Conservation (phyloP, 2,797 vertebrate genomes). For the Sciaenops ocellatus region DNA sequence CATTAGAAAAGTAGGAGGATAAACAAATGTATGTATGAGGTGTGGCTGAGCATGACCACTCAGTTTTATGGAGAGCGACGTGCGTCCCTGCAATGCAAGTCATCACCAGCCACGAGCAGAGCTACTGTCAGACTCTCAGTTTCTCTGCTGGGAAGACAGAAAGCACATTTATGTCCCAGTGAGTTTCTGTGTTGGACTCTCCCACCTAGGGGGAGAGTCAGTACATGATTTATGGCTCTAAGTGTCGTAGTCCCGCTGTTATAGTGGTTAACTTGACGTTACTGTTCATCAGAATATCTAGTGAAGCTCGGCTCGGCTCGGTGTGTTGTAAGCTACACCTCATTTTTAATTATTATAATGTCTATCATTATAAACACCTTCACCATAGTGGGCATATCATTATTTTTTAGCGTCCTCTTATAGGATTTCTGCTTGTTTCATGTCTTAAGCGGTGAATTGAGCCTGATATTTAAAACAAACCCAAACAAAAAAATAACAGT, state of each 20-base stretch:
- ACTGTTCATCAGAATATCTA: background rate
- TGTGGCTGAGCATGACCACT: background rate
- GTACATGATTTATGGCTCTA: background rate
- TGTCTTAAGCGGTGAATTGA: background rate
- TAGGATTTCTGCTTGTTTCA: too few species aligned
- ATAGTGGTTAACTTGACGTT: background rate
- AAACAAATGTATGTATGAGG: background rate
- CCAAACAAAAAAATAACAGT: too few species aligned
- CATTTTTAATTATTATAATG: too few species aligned
- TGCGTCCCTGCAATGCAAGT: background rate
- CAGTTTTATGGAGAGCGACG: background rate
- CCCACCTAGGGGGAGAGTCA: background rate
- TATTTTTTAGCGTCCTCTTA: background rate
- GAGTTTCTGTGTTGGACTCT: background rate
- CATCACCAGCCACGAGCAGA: background rate
- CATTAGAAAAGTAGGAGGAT: background rate
- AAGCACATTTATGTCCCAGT: background rate
- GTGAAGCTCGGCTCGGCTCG: background rate
- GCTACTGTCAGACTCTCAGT: background rate
- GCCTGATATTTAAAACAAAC: background rate
- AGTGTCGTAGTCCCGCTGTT: background rate
- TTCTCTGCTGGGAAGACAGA: background rate
- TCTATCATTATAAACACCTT: background rate
- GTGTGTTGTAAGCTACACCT: background rate
- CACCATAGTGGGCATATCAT: background rate